These are phyloP conservation scores for Platysteira castanea DNA, from an alignment of 2,113 vertebrate genomes.

Conservation along the genomic window DNA sequence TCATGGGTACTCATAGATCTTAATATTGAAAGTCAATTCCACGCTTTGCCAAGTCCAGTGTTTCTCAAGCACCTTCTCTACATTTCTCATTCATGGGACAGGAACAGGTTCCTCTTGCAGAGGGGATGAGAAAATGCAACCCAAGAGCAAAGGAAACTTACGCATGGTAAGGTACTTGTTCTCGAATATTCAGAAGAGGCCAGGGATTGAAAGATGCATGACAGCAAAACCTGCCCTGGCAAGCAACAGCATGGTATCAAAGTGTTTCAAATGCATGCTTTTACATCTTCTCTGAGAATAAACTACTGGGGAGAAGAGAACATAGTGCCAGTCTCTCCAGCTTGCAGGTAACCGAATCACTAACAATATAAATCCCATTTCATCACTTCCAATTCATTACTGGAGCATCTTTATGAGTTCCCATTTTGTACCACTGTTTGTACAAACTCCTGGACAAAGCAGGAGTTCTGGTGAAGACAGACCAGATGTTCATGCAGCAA, in stretches of 20 bases:
- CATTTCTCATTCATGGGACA: not conserved
- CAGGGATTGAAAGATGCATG: not conserved
- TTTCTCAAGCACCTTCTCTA: not conserved
- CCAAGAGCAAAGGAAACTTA: not conserved
- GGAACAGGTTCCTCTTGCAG: not conserved
- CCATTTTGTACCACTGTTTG: not conserved
- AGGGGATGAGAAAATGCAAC: not conserved
- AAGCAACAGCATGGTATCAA: not conserved
- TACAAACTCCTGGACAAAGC: not conserved
- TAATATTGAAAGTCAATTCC: not conserved
- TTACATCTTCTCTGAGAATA: not conserved
- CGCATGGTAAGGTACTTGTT: not conserved
- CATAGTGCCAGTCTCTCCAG: not conserved
- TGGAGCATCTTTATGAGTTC: not conserved
- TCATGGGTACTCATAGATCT: not conserved
- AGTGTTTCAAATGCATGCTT: not conserved
- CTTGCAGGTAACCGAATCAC: not conserved
- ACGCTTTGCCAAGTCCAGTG: fast-evolving
- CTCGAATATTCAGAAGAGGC: not conserved
- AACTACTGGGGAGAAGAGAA: not conserved
- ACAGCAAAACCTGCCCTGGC: not conserved
- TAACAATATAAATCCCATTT: not conserved
- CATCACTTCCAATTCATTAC: not conserved
- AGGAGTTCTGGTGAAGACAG: not conserved
- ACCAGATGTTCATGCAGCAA: not conserved